Evolutionary conservation across 1,140 invertebrate genomes (phyloP).

Genomic region (Trachelipus rathkii): DNA sequence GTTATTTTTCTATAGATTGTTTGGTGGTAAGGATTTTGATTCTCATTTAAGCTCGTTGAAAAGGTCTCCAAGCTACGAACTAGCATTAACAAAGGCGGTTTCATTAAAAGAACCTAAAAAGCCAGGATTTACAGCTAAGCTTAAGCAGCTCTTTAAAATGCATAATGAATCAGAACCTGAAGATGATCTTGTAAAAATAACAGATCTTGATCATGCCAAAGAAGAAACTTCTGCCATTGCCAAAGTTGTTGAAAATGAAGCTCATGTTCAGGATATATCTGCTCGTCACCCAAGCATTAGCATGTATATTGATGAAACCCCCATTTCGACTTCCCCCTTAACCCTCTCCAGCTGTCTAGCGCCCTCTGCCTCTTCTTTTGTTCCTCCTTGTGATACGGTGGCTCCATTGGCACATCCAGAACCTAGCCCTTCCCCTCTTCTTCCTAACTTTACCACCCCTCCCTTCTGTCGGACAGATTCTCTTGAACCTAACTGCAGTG

Average conservation of each 20-base stretch:
- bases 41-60: background rate
- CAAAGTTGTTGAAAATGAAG: background rate
- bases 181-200: background rate
- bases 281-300: constrained; percentile 43
- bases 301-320: constrained; percentile 44
- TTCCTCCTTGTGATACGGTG: constrained; percentile 50
- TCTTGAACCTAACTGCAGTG: constrained; percentile 12
- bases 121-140: constrained; percentile 21
- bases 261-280: constrained; percentile 30
- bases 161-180: constrained; percentile 34
- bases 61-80: constrained; percentile 30
- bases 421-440: background rate
- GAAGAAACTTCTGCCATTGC: constrained; percentile 28
- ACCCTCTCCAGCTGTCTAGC: constrained; percentile 1
- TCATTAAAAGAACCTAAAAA: constrained; percentile 21
- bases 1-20: background rate
- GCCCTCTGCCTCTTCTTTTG: constrained; percentile 51
- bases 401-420: constrained; percentile 20
- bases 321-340: constrained; percentile 37
- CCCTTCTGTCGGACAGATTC: background rate
- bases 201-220: constrained; percentile 20
- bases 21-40: constrained; percentile 12
- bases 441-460: constrained; percentile 1
- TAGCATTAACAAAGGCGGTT: constrained; percentile 20
- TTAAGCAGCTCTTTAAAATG: constrained; percentile 38